Percentiles rank a stretch among this genome's conserved stretches.
Evolutionary conservation across 2,113 vertebrate species (phyloP).

Genomic region (Clinocottus analis): DNA sequence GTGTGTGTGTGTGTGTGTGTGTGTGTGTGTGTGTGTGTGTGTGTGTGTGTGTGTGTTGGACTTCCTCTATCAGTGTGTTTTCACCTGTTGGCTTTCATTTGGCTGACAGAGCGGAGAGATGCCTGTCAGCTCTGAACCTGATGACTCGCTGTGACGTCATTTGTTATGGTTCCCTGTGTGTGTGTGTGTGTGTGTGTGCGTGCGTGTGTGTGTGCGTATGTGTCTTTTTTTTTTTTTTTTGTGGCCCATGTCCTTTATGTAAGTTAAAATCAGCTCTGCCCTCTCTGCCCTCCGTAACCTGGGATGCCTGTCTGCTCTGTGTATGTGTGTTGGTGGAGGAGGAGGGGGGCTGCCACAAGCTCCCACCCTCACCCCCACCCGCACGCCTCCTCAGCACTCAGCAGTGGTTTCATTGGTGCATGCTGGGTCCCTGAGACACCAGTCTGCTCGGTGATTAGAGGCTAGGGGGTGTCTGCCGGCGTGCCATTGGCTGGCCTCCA

Average conservation of each 20-base stretch:
- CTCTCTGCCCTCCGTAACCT: constrained; percentile 59
- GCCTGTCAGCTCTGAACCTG: constrained; percentile 53
- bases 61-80: constrained; percentile 9
- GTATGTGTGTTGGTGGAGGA: neutral
- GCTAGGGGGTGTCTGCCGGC: constrained; percentile 65
- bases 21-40: too few species aligned
- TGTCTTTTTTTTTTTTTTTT: constrained; percentile 5
- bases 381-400: constrained; percentile 40
- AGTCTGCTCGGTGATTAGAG: constrained; percentile 84
- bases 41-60: constrained; percentile 3
- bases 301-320: constrained; percentile 58
- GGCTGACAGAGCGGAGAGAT: constrained; percentile 58
- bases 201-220: constrained; percentile 21
- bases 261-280: constrained; percentile 32
- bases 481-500: constrained; percentile 76
- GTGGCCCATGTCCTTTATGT: constrained; percentile 24
- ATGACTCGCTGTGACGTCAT: constrained; percentile 64
- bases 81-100: constrained; percentile 65
- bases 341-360: constrained; percentile 37
- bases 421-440: constrained; percentile 65
- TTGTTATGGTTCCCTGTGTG: constrained; percentile 38
- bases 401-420: constrained; percentile 74
- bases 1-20: neutral
- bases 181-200: neutral
- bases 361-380: constrained; percentile 16